Evolutionary conservation across 2,888 invertebrate genomes (phyloP).

Genomic region (Allolobophora icterica): DNA sequence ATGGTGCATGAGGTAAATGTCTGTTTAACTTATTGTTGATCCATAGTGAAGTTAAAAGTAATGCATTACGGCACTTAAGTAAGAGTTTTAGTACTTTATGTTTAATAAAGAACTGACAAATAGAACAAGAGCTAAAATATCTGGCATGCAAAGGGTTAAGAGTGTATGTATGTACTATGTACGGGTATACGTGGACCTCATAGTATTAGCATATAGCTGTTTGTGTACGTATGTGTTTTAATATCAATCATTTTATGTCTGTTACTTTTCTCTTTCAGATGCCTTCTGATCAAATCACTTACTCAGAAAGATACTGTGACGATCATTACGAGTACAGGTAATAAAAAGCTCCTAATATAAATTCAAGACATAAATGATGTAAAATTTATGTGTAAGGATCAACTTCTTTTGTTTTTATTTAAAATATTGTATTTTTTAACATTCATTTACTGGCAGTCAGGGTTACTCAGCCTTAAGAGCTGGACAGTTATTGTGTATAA

Average conservation of each 20-base stretch:
- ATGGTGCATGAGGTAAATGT: too few species aligned
- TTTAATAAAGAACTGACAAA: too few species aligned
- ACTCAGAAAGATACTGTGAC: conserved; percentile 47
- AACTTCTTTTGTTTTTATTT: background rate
- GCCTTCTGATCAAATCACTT: conserved; percentile 47
- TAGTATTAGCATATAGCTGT: background rate
- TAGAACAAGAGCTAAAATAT: too few species aligned
- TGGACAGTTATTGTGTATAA: too few species aligned
- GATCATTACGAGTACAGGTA: conserved; percentile 47
- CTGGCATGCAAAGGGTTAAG: background rate
- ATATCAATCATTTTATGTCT: background rate
- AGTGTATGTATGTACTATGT: background rate
- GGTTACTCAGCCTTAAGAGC: background rate
- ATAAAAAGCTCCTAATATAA: background rate
- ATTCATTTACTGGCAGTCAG: background rate
- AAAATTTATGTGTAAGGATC: background rate
- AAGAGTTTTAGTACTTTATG: too few species aligned
- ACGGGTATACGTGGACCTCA: background rate
- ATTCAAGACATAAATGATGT: background rate
- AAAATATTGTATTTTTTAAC: too few species aligned
- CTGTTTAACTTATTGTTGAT: too few species aligned
- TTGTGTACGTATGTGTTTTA: background rate
- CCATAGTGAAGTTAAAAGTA: too few species aligned
- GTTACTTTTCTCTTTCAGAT: conserved; percentile 36
- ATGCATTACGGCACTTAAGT: too few species aligned